These are phyloP conservation scores for Drosophila neutralis DNA, from an alignment of 2,888 invertebrate genomes.

Conservation along the genomic window DNA sequence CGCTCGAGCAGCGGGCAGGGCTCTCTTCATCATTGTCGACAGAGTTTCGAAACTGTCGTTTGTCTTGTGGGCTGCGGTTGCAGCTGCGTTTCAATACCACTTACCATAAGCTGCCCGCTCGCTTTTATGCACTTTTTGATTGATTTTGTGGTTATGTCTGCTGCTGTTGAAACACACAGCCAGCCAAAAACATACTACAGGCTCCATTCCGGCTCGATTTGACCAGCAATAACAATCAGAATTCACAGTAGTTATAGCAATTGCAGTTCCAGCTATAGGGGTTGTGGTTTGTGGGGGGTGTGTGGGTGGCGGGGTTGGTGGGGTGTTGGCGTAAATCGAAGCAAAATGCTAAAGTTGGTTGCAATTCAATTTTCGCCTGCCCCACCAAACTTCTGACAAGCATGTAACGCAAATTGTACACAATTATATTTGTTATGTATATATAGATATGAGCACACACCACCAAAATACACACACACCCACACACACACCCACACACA, in stretches of 20 bases:
- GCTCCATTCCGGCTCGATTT: not conserved
- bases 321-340: slow-evolving; percentile 23
- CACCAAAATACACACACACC: not conserved
- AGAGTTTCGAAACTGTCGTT: slow-evolving; percentile 68
- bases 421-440: slow-evolving; percentile 67
- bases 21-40: slow-evolving; percentile 41
- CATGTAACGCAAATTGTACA: slow-evolving; percentile 67
- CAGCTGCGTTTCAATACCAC: slow-evolving; percentile 43
- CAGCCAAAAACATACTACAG: not conserved
- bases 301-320: too few relatives aligned
- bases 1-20: not conserved
- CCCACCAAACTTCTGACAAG: slow-evolving; percentile 4
- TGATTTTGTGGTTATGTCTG: slow-evolving; percentile 69
- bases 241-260: slow-evolving; percentile 9
- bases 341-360: slow-evolving; percentile 44
- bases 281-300: slow-evolving; percentile 37
- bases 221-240: slow-evolving; percentile 25
- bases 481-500: not conserved
- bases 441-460: not conserved
- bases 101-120: slow-evolving; percentile 48
- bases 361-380: slow-evolving; percentile 67
- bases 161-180: not conserved
- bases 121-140: slow-evolving; percentile 58
- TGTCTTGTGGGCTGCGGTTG: slow-evolving; percentile 58
- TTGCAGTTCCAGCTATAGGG: slow-evolving; percentile 29